Evolutionary conservation across 2,113 vertebrate genomes (phyloP).

Genomic region (Aplodontia rufa): DNA sequence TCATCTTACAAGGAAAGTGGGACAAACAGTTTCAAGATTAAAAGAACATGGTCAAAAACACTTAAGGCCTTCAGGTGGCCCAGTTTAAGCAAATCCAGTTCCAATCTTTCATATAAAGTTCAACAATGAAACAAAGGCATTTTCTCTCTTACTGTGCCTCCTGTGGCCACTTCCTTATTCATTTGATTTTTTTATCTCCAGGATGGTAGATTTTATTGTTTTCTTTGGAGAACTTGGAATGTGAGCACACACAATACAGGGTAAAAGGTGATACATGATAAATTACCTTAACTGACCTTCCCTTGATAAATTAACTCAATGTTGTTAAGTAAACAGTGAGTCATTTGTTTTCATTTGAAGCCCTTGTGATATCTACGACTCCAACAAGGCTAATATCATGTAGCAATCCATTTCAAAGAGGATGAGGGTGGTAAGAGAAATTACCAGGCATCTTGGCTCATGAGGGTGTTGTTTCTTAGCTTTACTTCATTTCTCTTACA

Average conservation of each 20-base stretch:
- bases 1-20: background rate
- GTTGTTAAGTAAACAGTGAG: constrained; percentile 47
- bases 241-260: background rate
- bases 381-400: background rate
- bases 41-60: background rate
- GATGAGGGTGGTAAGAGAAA: background rate
- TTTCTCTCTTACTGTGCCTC: background rate
- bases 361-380: background rate
- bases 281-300: constrained; percentile 37
- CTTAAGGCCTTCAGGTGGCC: background rate
- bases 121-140: background rate
- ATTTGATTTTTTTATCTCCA: constrained; percentile 10
- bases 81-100: background rate
- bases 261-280: constrained; percentile 52
- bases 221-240: constrained; percentile 47
- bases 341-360: constrained; percentile 46
- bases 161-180: background rate
- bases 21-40: background rate
- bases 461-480: background rate
- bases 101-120: background rate
- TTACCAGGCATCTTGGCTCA: background rate
- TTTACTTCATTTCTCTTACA: background rate
- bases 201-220: constrained; percentile 40
- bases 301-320: constrained; percentile 46
- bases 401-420: constrained; percentile 5